phyloP scores from a whole-genome alignment of 1,140 invertebrate species.

The Choristoneura fumiferana region DNA sequence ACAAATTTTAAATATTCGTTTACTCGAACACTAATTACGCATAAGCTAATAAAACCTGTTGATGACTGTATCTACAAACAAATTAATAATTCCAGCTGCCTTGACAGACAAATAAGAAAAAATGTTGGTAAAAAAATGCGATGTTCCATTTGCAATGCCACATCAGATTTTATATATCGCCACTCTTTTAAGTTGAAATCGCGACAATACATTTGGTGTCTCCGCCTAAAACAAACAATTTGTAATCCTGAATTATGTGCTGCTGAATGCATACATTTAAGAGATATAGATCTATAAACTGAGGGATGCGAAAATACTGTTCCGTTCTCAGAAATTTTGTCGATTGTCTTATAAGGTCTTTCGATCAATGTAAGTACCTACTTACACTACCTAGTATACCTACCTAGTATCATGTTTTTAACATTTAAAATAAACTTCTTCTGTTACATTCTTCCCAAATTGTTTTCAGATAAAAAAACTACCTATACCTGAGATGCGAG shows the following conservation, averaged over 20 bases:
- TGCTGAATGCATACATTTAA: conserved; percentile 76
- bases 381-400: too few relatives aligned
- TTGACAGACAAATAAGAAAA: conserved; percentile 66
- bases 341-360: conserved; percentile 33
- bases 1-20: conserved; percentile 60
- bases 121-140: conserved; percentile 48
- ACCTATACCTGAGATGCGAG: too few relatives aligned
- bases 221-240: conserved; percentile 76
- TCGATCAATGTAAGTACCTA: conserved; percentile 20
- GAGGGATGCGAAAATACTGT: conserved; percentile 44
- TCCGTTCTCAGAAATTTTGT: conserved; percentile 33
- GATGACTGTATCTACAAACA: conserved; percentile 56
- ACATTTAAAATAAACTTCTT: too few relatives aligned
- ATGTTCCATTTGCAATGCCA: conserved; percentile 59
- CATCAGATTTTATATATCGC: conserved; percentile 66
- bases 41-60: conserved; percentile 50
- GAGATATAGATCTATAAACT: conserved; percentile 72
- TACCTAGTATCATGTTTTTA: too few relatives aligned
- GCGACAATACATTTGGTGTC: conserved; percentile 47
- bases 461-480: too few relatives aligned
- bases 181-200: conserved; percentile 57
- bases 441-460: too few relatives aligned
- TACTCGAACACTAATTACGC: conserved; percentile 47
- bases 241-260: conserved; percentile 77
- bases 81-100: conserved; percentile 55